Evolutionary conservation across 2,797 vertebrate genomes (phyloP).

Genomic region (Enteromius argenteus): DNA sequence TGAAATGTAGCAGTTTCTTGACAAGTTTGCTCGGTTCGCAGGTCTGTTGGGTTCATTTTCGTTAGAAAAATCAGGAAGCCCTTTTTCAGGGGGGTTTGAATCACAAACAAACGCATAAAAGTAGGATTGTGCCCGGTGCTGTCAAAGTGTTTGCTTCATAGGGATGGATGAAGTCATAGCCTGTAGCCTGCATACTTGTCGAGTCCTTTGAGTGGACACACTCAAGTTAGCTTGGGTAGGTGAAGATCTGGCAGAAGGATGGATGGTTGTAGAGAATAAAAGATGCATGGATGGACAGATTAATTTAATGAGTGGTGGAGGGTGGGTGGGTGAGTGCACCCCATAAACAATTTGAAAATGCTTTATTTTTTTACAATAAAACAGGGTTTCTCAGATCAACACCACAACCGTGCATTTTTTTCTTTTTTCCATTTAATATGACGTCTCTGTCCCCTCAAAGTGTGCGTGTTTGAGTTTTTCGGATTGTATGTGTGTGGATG

Average conservation of each 20-base stretch:
- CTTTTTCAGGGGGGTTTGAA: slow-evolving; percentile 73
- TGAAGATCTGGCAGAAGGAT: slow-evolving; percentile 46
- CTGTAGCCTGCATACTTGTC: slow-evolving; percentile 66
- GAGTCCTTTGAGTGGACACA: slow-evolving; percentile 63
- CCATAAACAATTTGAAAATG: slow-evolving; percentile 72
- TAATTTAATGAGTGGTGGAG: slow-evolving; percentile 48
- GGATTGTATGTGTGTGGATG: slow-evolving; percentile 47
- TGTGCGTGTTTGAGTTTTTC: slow-evolving; percentile 35
- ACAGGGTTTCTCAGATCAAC: slow-evolving; percentile 82
- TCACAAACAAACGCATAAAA: slow-evolving; percentile 24
- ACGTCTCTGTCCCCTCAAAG: slow-evolving; percentile 52
- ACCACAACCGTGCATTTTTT: slow-evolving; percentile 70
- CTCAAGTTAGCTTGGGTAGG: slow-evolving; percentile 61
- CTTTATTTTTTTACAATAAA: slow-evolving; percentile 81
- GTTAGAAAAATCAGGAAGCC: slow-evolving; percentile 14
- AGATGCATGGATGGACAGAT: slow-evolving; percentile 49
- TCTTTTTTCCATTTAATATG: slow-evolving; percentile 61
- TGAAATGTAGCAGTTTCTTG: slow-evolving; percentile 91
- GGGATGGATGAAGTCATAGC: slow-evolving; percentile 30
- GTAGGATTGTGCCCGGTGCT: slow-evolving; percentile 1
- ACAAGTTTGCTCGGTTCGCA: slow-evolving; percentile 83
- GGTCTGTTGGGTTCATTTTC: slow-evolving; percentile 35
- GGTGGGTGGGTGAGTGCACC: slow-evolving; percentile 65
- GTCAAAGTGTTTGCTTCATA: not conserved
- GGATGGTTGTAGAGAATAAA: slow-evolving; percentile 43